A percentile compares a stretch with the other conserved stretches of the same genome.
These are phyloP conservation scores for Antitype chi DNA, from an alignment of 2,888 invertebrate species.

Conservation along the genomic window DNA sequence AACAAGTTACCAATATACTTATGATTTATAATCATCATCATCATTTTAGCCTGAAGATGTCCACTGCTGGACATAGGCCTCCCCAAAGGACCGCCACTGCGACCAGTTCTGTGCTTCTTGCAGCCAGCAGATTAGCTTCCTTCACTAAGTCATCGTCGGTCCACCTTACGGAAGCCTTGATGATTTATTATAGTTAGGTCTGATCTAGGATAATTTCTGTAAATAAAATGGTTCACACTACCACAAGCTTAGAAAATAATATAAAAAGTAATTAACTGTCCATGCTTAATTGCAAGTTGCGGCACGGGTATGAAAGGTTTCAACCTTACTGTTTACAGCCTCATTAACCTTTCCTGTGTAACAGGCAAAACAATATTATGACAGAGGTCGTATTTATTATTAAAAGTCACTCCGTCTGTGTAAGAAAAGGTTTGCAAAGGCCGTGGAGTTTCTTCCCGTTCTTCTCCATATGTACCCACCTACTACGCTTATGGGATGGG, in stretches of 20 bases:
- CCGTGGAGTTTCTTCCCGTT: too few relatives aligned
- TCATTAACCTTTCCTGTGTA: constrained; percentile 29
- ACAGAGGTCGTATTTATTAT: constrained; percentile 22
- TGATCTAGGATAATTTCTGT: background rate
- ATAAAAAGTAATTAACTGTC: background rate
- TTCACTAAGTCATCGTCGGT: too few relatives aligned
- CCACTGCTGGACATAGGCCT: too few relatives aligned
- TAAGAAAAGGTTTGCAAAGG: constrained; percentile 4
- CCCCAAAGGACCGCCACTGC: too few relatives aligned
- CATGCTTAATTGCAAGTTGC: background rate
- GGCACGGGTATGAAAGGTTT: constrained; percentile 8
- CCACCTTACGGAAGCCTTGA: too few relatives aligned
- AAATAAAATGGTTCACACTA: background rate
- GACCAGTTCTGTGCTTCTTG: too few relatives aligned
- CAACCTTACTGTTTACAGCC: constrained; percentile 14
- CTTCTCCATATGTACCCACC: too few relatives aligned
- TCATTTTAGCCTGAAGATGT: too few relatives aligned
- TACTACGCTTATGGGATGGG: too few relatives aligned
- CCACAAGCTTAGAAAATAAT: background rate
- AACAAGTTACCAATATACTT: too few relatives aligned
- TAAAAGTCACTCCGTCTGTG: constrained; percentile 1
- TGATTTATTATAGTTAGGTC: too few relatives aligned
- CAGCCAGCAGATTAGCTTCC: too few relatives aligned
- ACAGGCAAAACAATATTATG: constrained; percentile 6
- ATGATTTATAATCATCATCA: background rate